These are phyloP conservation scores for Agrotis clavis DNA, from an alignment of 2,888 invertebrate genomes.

Conservation along the genomic window DNA sequence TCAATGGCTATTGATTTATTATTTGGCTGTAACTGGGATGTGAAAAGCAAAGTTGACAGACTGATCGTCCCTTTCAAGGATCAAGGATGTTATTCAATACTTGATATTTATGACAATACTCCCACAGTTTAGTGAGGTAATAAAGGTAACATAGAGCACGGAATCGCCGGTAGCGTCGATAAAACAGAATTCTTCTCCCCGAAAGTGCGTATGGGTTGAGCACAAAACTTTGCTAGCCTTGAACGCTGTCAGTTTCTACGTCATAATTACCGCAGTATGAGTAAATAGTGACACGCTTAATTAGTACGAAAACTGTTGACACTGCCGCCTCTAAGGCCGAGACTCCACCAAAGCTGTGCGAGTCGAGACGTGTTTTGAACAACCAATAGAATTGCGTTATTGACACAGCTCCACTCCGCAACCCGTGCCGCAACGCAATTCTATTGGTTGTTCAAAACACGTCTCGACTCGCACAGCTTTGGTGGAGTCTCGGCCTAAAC, in stretches of 20 bases:
- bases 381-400: too few relatives aligned
- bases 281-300: background rate
- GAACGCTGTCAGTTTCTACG: background rate
- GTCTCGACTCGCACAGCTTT: too few relatives aligned
- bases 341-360: too few relatives aligned
- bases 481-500: too few relatives aligned
- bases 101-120: constrained; percentile 24
- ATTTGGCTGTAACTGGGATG: background rate
- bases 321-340: too few relatives aligned
- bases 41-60: constrained; percentile 2
- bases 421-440: too few relatives aligned
- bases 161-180: background rate
- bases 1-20: background rate
- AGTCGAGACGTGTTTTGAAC: too few relatives aligned
- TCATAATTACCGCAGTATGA: background rate
- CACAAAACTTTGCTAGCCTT: background rate
- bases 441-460: too few relatives aligned
- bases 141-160: constrained; percentile 21
- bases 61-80: constrained; percentile 1
- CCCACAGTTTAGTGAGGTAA: constrained; percentile 22
- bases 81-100: constrained; percentile 12
- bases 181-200: background rate
- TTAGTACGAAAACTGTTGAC: background rate
- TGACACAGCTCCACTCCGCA: too few relatives aligned
- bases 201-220: background rate